These are phyloP conservation scores for Chloromyia formosa DNA, from an alignment of 2,888 invertebrate species.

Conservation along the genomic window DNA sequence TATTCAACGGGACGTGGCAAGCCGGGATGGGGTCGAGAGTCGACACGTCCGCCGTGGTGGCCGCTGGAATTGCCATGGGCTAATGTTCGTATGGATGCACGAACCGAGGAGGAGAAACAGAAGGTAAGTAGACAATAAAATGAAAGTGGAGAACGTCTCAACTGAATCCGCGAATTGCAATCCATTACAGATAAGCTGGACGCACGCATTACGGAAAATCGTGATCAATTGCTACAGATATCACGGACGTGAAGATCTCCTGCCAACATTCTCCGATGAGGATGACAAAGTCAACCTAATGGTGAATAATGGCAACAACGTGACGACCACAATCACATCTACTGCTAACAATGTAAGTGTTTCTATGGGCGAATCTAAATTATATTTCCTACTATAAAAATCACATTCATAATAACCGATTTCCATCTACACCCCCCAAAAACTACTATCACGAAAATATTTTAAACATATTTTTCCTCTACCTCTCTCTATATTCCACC, in stretches of 20 bases:
- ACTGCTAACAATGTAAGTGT: constrained; percentile 55
- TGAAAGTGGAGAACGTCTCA: not conserved
- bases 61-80: constrained; percentile 98
- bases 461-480: constrained; percentile 13
- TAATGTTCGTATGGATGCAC: constrained; percentile 96
- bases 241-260: constrained; percentile 93
- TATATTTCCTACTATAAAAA: too few species aligned
- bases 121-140: constrained; percentile 71
- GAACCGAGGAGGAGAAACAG: constrained; percentile 96
- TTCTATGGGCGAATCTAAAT: not conserved
- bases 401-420: not conserved
- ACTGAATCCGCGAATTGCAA: not conserved
- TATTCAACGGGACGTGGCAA: constrained; percentile 97
- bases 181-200: constrained; percentile 94
- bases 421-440: not conserved
- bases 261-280: constrained; percentile 93
- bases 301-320: constrained; percentile 69
- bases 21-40: constrained; percentile 97
- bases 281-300: constrained; percentile 79
- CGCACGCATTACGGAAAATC: constrained; percentile 94
- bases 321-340: constrained; percentile 54
- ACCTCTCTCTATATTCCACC: not conserved
- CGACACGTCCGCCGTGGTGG: constrained; percentile 97
- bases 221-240: constrained; percentile 98
- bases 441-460: constrained; percentile 1